phyloP scores from a whole-genome alignment of 2,797 vertebrate species.

The Mus minutoides region DNA sequence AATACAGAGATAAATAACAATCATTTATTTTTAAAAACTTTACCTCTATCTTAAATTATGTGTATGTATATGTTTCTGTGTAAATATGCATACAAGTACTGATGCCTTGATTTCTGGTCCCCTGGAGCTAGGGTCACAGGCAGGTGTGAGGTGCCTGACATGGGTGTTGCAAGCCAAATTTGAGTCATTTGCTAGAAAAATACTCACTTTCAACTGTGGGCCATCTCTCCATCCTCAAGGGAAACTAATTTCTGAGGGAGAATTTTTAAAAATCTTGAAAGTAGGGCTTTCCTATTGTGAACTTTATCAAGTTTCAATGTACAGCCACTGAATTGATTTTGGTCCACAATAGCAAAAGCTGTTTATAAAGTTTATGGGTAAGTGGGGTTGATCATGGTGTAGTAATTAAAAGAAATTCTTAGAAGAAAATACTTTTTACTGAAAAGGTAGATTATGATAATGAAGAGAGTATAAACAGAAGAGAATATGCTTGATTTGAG shows the following conservation, averaged over 20 bases:
- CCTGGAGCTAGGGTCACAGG: no score
- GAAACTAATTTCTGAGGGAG: neutral
- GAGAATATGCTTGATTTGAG: neutral
- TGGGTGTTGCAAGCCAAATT: neutral
- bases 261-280: conserved; percentile 6
- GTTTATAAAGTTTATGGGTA: neutral
- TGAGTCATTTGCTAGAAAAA: neutral
- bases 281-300: neutral
- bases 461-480: no score
- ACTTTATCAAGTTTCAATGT: no score
- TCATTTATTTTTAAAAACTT: neutral
- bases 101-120: neutral
- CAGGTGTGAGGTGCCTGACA: no score
- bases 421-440: conserved; percentile 3
- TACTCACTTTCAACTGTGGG: neutral
- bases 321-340: neutral
- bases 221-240: neutral
- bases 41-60: neutral
- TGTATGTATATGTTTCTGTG: neutral
- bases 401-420: neutral
- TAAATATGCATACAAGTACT: no score
- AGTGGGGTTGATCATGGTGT: neutral
- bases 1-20: neutral
- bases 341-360: neutral
- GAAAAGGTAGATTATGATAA: neutral